These are phyloP conservation scores for Myopa testacea DNA, from an alignment of 2,888 invertebrate genomes.

Conservation along the genomic window DNA sequence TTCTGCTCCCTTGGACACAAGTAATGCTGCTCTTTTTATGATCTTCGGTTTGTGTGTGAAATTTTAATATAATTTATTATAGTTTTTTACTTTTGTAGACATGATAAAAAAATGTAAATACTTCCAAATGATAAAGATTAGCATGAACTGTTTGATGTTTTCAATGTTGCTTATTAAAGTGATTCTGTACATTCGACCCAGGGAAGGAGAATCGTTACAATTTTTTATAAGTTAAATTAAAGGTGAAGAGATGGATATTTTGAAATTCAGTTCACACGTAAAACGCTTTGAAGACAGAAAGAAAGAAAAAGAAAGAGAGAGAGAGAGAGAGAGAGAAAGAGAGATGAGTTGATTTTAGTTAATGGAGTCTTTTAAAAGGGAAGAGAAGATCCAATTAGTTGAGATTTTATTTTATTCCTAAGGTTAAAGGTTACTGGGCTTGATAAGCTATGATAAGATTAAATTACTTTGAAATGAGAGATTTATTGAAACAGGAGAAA, in stretches of 20 bases:
- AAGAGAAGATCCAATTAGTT: too few relatives aligned
- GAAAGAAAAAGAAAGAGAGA: not conserved
- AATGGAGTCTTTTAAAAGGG: too few relatives aligned
- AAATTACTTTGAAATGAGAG: too few relatives aligned
- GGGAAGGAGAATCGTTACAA: not conserved
- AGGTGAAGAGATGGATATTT: not conserved
- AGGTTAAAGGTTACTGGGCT: too few relatives aligned
- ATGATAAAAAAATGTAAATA: not conserved
- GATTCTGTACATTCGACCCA: constrained; percentile 1
- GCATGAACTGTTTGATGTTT: not conserved
- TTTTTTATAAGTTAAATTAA: not conserved
- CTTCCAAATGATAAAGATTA: constrained; percentile 24
- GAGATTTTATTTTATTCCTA: too few relatives aligned
- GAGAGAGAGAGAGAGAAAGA: too few relatives aligned
- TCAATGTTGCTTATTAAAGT: not conserved
- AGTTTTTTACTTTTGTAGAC: not conserved
- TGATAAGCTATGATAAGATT: too few relatives aligned
- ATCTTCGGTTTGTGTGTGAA: not conserved
- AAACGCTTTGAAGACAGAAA: not conserved
- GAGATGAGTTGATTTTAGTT: too few relatives aligned
- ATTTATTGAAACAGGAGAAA: too few relatives aligned
- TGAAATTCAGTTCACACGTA: not conserved
- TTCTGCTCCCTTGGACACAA: not conserved
- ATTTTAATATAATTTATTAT: not conserved
- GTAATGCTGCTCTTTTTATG: not conserved